Base-by-base conservation (phyloP, 2,797 vertebrate species). In the Chaenodraco wilsoni region DNA sequence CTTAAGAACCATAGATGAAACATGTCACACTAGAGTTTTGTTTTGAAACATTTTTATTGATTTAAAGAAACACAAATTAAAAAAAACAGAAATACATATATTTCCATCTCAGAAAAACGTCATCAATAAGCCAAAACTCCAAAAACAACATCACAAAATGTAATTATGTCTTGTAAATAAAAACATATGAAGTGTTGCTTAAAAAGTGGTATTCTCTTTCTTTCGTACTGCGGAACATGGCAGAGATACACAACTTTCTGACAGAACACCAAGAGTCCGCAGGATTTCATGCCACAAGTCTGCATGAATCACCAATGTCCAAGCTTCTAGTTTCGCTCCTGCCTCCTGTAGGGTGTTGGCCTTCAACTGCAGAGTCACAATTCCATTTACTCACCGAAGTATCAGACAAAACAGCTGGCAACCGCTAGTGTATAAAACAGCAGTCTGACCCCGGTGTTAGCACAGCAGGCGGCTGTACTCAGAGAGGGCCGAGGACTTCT, bases 401-500 rank as follows among this genome's bases (percentile, higher is more conserved):
- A 33, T 40, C 1, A 19, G 7, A 41, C 19, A 49, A 27, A 4
- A 44, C 23, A 60, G 15, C 27, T 21, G 27, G 14, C 5, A 16
- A 23, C 11, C 1, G n/a, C 46, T 5, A 4, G 8, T 9, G 27
- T 14, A 50, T 3, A 31, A n/a, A 46, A 62, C 3, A 75, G 54
- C 57, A 48, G 45, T 33, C 23, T 0, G 65, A 43, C 14, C 33
- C 0, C 21, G 5, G 9, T 19, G 54, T 78, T 80, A 98, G 49
- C 95, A 95, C 69, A 98, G 93, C 79, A 97, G 91, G 9, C 97
- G 95, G 89, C 96, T 97, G 91, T 98, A 98, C 74, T 98, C 97
- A 0, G 96, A 96, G 23, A 98, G 93, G 0, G 96, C 96, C 0
- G 97, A 96, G 2, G 96, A 98, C 79, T 98, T 98, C 69, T 97